Percentiles rank a stretch among this genome's conserved stretches.
Evolutionary conservation across 2,888 invertebrate species (phyloP).

Genomic region (Archaeoteleia sp.): DNA sequence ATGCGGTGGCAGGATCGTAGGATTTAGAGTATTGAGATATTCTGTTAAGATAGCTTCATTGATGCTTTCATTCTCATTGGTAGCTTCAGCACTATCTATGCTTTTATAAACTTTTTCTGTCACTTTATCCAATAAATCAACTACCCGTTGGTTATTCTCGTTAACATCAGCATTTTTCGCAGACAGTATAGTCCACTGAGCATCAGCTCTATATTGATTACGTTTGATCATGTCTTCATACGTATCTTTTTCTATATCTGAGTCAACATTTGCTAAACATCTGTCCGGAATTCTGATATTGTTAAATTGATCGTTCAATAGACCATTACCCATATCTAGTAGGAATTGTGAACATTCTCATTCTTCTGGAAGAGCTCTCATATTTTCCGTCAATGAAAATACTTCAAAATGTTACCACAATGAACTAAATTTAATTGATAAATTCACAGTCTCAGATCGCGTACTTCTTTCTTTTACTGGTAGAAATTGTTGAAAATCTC

Average conservation of each 20-base stretch:
- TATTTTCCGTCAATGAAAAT: conserved; percentile 23
- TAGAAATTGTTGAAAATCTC: conserved; percentile 29
- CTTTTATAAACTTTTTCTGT: conserved; percentile 3
- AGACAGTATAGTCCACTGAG: too few species aligned
- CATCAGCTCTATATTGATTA: too few species aligned
- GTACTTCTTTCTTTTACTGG: conserved; percentile 26
- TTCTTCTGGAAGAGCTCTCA: conserved; percentile 22
- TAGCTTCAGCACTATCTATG: conserved; percentile 4
- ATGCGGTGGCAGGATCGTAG: not conserved
- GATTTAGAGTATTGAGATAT: conserved; percentile 1
- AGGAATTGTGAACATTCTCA: conserved; percentile 32
- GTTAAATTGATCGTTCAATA: conserved; percentile 14
- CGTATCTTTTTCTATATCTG: conserved; percentile 35
- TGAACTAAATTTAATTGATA: conserved; percentile 24
- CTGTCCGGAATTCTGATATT: conserved; percentile 16
- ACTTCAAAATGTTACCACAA: too few species aligned
- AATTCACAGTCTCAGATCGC: conserved; percentile 33
- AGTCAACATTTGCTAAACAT: conserved; percentile 21
- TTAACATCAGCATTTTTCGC: conserved; percentile 46
- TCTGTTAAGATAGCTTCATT: conserved; percentile 10
- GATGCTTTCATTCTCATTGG: conserved; percentile 8
- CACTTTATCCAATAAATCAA: not conserved
- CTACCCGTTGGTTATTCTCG: conserved; percentile 43
- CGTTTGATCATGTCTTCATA: not conserved
- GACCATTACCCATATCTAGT: conserved; percentile 21